Base-by-base conservation (phyloP, 35 echinoderm and acorn worm species). In the Amphiura filiformis region DNA sequence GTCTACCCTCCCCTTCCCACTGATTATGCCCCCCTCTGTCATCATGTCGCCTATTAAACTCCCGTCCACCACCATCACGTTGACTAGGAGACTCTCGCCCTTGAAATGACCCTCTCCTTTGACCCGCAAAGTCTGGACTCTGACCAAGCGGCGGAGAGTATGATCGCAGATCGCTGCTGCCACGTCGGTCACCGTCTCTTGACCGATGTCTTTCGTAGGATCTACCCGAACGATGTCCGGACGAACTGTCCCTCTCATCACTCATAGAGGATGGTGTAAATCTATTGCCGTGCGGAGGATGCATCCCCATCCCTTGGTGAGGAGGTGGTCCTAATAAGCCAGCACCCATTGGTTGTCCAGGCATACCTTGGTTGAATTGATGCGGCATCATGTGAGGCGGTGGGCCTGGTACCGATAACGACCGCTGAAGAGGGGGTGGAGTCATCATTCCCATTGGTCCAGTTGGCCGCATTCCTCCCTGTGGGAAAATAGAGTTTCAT, bases 371-470 rank as follows among this genome's bases (percentile, higher is more conserved):
- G 34, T 77, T 35, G 56, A 70, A 34, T 13, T 57, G 41, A 36
- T n/a, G 33, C 56, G 37, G 32, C 36, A 39, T n/a, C 35, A 36
- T 33, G 84, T 32, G 36, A 30, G 17, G 28, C 35, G 32, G 31
- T 31, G 14, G 65, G 34, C 34, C 31, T 76, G 84, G 84, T 0
- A 61, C 61, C 15, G 84, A 86, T 12, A 61, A 22, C 4, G 84
- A 86, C 34, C 84, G 56, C 13, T 70, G 56, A 1, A 86, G 14
- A 26, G 84, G 56, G 13, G 84, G 57, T 56, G 82, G 82, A 15
- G 52, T 33, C 44, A 39, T 84, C 15, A 39, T 47, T n/a, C n/a
- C n/a, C 26, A 39, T 33, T 86, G 47, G 26, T 13, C 82, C 47
- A 37, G 4, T 23, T 76, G 61, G 84, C 82, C 44, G 44, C 5